Evolutionary conservation across 2,888 invertebrate genomes (phyloP), one percentile per base, ranked within the genome.

Genomic region (Melikaiella ostensackeni): DNA sequence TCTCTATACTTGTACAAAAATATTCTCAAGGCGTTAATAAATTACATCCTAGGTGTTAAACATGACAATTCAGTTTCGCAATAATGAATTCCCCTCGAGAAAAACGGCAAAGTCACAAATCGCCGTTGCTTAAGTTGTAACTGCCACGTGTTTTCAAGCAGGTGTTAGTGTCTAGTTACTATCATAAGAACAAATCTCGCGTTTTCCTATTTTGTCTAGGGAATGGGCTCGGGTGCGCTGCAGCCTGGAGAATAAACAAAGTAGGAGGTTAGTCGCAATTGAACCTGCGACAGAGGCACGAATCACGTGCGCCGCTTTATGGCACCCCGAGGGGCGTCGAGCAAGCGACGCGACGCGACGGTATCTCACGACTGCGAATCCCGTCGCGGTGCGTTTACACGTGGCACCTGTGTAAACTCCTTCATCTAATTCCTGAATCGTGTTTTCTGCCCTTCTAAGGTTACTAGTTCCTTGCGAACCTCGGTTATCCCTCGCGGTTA

Each of bases 391-490:
- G 78, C 78, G 75, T 80, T 83, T 83, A 81, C 81, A 83, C 78
- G 80, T 80, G 77, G 77, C 79, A 77, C 80, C 78, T 79, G 82
- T 80, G 79, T 78, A 82, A 79, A 62, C 75, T 76, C 50, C 79
- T 79, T 75, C 84, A 82, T 86, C 83, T 83, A 83, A 84, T 85
- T 86, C 82, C 82, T 76, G 66, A 79, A 84, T 83, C 86, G 81
- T 76, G 42, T 82, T 82, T 80, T 81, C 57, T 63, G 62, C 64
- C 76, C 78, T 76, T 64, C 76, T 61, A 21, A 70, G 75, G 46
- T 75, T 76, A 75, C 77, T 75, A 75, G 75, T 80, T 77, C 59
- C 24, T 46, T 35, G 33, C 55, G 24, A 35, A 38, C 24, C 73
- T 9, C 19, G 55, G 46, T 21, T 57, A 5, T 74, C 30, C 38